Conservation (phyloP, 2,113 vertebrate genomes). For the Bufo bufo region DNA sequence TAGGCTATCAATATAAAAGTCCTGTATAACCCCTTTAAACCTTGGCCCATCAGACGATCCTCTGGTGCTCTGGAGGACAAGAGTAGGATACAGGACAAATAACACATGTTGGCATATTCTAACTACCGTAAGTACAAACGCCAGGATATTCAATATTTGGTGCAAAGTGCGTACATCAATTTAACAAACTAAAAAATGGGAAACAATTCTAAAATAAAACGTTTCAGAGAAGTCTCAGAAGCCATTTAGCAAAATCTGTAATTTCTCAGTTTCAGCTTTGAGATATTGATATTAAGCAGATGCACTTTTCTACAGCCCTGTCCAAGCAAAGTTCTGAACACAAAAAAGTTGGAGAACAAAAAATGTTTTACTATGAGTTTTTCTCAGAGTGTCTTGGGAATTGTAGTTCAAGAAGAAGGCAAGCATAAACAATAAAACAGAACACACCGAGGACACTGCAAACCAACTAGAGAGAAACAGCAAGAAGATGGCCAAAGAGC, state of each 20-base stretch:
- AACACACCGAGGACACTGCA: constrained; percentile 41
- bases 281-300: constrained; percentile 75
- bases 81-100: background rate
- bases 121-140: background rate
- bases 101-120: background rate
- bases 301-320: constrained; percentile 69
- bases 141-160: background rate
- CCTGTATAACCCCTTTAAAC: too few relatives aligned
- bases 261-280: constrained; percentile 69
- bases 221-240: constrained; percentile 64
- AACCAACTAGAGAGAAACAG: constrained; percentile 35
- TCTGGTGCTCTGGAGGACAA: background rate
- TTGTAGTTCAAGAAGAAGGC: constrained; percentile 57
- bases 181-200: background rate
- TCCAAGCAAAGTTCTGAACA: constrained; percentile 64
- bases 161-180: background rate
- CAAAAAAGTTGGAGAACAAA: constrained; percentile 45
- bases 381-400: constrained; percentile 44
- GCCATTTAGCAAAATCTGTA: constrained; percentile 73
- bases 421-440: constrained; percentile 55
- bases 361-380: constrained; percentile 57
- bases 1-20: too few relatives aligned
- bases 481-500: background rate
- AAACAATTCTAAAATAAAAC: background rate
- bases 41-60: background rate